phyloP scores from a whole-genome alignment of 2,113 vertebrate genomes.

The Cebidichthys violaceus region DNA sequence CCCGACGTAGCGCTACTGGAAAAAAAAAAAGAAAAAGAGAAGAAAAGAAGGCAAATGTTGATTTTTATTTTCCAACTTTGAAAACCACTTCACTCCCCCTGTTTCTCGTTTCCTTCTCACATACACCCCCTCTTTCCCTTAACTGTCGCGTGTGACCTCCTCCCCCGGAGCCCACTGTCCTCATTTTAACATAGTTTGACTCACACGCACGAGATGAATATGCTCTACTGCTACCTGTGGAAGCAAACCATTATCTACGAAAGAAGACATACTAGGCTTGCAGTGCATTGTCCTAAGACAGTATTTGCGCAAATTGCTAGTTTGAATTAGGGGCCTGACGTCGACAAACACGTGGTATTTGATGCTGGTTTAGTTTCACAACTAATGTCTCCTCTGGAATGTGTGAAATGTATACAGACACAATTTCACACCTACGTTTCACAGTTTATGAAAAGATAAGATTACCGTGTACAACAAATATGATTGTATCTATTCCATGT shows the following conservation, averaged over 20 bases:
- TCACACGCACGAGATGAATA: not conserved
- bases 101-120: not conserved
- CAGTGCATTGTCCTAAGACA: not conserved
- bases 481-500: not conserved
- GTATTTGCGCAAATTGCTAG: slow-evolving; percentile 18
- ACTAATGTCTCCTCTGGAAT: slow-evolving; percentile 7
- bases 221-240: not conserved
- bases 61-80: not conserved
- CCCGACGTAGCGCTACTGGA: slow-evolving; percentile 43
- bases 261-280: not conserved
- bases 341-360: not conserved
- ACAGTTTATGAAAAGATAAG: slow-evolving; percentile 7
- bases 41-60: not conserved
- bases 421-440: not conserved
- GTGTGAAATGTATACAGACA: slow-evolving; percentile 37
- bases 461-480: not conserved
- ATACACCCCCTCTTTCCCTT: not conserved
- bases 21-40: not conserved
- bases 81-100: not conserved
- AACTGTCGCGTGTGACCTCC: not conserved
- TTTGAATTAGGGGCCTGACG: not conserved
- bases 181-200: not conserved
- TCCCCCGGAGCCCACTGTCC: not conserved
- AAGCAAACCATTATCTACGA: not conserved
- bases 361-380: slow-evolving; percentile 7